Base-by-base conservation (phyloP, 1,140 invertebrate genomes). In the Drosophila erecta region DNA sequence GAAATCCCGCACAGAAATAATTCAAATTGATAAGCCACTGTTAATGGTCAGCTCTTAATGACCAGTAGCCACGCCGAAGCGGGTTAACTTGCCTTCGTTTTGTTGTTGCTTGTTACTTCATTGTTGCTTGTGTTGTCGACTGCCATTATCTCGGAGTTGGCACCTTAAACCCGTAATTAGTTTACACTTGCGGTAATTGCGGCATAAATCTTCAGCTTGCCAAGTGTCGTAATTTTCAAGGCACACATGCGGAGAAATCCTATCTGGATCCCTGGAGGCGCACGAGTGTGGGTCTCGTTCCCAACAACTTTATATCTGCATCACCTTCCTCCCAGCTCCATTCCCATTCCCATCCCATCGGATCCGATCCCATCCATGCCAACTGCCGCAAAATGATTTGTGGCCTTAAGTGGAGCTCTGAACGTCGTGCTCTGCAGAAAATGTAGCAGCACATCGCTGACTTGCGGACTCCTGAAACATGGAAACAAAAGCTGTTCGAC, bases 161-260 rank as follows among this genome's bases (percentile, higher is more conserved):
- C 66, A 76, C 75, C 79, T 83, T 81, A 79, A 83, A 73, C 84
- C 83, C 84, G 84, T 87, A 87, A 87, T 87, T 87, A 87, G 83
- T 87, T 89, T 89, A 87, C 83, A 89, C 83, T 89, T 87, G 83
- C 79, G 76, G 84, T 89, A 87, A 87, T 87, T 87, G 79, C 79
- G 72, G 84, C 83, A 87, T 87, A 87, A 87, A 87, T 87, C 83
- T 87, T 84, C 66, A 64, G 60, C 70, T 76, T 76, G 58, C 55
- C 70, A 70, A 70, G 79, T 87, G 83, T 89, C 84, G 83, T 89
- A 87, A 81, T 65, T 65, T 54, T 58, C 81, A 72, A 61, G 44
- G 38, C 59, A 75, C 37, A 60, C 57, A 61, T 12, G 35, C 6
- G 47, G 11, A n/a, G 38, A 12, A 55, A 43, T 58, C 60, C 55